These are phyloP conservation scores for Drosophila obscura DNA, from an alignment of 1,140 invertebrate genomes.

Conservation along the genomic window DNA sequence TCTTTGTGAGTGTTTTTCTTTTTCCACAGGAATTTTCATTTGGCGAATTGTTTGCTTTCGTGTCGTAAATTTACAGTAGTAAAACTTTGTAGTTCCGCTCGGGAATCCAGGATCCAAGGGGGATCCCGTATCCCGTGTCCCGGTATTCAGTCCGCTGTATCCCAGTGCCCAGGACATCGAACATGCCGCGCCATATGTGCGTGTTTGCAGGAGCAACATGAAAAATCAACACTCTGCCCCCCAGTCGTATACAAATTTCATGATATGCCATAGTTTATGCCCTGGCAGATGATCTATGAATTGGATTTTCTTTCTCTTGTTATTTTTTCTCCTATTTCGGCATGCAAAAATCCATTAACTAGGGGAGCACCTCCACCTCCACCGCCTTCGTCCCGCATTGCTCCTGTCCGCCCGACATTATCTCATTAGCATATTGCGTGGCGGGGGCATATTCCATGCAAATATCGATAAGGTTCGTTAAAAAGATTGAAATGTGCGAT, in stretches of 20 bases:
- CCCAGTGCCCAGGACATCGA: conserved; percentile 50
- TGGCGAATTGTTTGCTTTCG: conserved; percentile 73
- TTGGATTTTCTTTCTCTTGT: conserved; percentile 47
- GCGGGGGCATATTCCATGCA: conserved; percentile 59
- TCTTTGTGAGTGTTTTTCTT: conserved; percentile 36
- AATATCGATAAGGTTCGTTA: conserved; percentile 82
- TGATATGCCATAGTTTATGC: conserved; percentile 78
- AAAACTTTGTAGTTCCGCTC: conserved; percentile 54
- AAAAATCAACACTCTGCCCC: conserved; percentile 57
- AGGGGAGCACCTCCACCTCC: neutral
- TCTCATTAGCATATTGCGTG: conserved; percentile 82
- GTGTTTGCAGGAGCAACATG: conserved; percentile 73
- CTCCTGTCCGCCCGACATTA: conserved; percentile 34
- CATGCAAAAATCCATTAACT: conserved; percentile 76
- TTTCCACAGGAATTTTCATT: conserved; percentile 62
- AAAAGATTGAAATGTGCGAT: conserved; percentile 82
- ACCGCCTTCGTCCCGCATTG: too few species aligned
- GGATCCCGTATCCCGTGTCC: conserved; percentile 28
- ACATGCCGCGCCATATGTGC: conserved; percentile 62
- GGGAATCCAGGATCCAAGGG: conserved; percentile 6
- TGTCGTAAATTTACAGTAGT: conserved; percentile 70
- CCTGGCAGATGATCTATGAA: conserved; percentile 70
- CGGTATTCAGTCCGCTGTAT: conserved; percentile 23
- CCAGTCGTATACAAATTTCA: conserved; percentile 63
- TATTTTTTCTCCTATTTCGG: conserved; percentile 49